These are phyloP conservation scores for Phaetusa simplex DNA, from an alignment of 2,113 vertebrate genomes.

Conservation along the genomic window DNA sequence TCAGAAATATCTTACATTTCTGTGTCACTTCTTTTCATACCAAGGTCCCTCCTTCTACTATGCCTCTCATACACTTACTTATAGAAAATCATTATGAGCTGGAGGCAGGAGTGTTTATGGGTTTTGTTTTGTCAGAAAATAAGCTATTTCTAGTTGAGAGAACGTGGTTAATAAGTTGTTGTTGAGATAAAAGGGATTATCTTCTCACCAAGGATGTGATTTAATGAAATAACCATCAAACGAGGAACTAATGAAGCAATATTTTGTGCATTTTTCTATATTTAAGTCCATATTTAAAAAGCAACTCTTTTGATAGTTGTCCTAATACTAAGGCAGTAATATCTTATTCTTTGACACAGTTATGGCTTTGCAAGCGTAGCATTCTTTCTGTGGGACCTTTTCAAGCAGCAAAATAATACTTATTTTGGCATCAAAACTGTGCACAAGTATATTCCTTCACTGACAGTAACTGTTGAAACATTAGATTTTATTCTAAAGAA, in stretches of 20 bases:
- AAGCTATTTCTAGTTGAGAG: constrained; percentile 29
- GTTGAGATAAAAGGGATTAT: constrained; percentile 44
- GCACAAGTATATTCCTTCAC: neutral
- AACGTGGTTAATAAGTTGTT: constrained; percentile 21
- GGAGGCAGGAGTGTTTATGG: constrained; percentile 5
- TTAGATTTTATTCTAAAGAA: neutral
- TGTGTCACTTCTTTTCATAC: neutral
- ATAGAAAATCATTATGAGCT: constrained; percentile 36
- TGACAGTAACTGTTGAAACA: neutral
- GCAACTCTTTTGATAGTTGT: neutral
- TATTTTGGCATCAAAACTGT: neutral
- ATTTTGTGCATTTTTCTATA: neutral
- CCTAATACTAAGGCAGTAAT: neutral
- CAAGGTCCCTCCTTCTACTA: neutral
- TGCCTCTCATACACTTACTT: neutral
- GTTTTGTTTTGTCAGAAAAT: constrained; percentile 7
- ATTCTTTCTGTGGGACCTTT: neutral
- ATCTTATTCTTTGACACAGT: neutral
- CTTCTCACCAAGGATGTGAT: neutral
- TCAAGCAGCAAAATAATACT: neutral
- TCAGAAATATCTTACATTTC: neutral
- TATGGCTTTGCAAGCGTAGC: neutral
- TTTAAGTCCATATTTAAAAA: neutral
- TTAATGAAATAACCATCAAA: neutral
- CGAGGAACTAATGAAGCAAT: neutral